phyloP scores from a whole-genome alignment of 2,888 invertebrate species.

The Latrodectus elegans region DNA sequence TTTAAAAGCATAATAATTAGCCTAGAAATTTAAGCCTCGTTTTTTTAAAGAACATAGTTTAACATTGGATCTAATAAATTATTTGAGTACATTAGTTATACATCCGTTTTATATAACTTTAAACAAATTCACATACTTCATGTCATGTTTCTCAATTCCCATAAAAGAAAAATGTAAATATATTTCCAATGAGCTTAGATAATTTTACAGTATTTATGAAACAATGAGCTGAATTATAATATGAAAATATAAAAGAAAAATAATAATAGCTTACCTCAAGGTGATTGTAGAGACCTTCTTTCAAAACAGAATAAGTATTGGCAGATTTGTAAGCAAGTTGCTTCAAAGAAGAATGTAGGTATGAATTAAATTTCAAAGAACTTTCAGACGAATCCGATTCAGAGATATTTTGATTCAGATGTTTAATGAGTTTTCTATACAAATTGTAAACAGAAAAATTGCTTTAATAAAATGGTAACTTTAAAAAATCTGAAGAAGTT shows the following conservation, averaged over 20 bases:
- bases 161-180: not conserved
- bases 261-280: slow-evolving; percentile 27
- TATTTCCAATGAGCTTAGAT: not conserved
- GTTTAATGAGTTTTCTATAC: too few species aligned
- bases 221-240: not conserved
- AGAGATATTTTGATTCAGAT: too few species aligned
- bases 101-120: not conserved
- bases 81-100: too few species aligned
- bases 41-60: too few species aligned
- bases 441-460: too few species aligned
- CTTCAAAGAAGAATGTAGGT: slow-evolving; percentile 19
- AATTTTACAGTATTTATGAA: not conserved
- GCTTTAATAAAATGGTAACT: too few species aligned
- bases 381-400: not conserved
- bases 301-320: slow-evolving; percentile 27
- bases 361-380: slow-evolving; percentile 2
- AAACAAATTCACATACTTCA: not conserved
- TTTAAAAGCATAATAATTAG: too few species aligned
- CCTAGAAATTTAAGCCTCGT: too few species aligned
- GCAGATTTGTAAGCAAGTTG: slow-evolving; percentile 32
- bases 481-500: too few species aligned
- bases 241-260: not conserved
- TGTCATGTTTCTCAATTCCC: not conserved
- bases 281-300: slow-evolving; percentile 26
- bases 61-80: too few species aligned